Percentiles rank a stretch among this genome's conserved stretches.
phyloP scores from a whole-genome alignment of 2,113 vertebrate genomes.

The Pachyramphus minor region DNA sequence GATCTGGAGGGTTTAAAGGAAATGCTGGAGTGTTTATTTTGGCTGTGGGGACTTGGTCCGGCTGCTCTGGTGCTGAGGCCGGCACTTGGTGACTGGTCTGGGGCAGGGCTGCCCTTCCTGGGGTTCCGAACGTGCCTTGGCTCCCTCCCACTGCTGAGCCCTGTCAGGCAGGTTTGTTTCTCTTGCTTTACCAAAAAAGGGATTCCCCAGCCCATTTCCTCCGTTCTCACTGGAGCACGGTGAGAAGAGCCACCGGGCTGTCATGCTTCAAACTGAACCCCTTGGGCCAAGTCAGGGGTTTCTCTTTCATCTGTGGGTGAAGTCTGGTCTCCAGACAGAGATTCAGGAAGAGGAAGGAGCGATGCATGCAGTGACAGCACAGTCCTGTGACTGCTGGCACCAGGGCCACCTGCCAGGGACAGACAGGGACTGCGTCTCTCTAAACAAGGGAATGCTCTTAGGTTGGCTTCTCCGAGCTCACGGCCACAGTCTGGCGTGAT shows the following conservation, averaged over 20 bases:
- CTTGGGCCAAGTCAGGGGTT: background rate
- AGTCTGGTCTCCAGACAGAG: background rate
- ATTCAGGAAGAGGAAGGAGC: background rate
- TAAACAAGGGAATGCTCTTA: background rate
- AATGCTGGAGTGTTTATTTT: background rate
- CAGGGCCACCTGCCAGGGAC: slow-evolving; percentile 50
- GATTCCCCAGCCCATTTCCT: background rate
- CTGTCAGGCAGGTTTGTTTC: background rate
- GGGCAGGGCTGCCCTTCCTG: background rate
- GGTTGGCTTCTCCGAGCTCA: background rate
- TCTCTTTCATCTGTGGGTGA: background rate
- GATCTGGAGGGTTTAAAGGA: background rate
- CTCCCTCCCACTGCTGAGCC: background rate
- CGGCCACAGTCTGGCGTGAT: background rate
- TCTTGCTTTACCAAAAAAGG: slow-evolving; percentile 12
- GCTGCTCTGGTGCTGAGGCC: fast-evolving
- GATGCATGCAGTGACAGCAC: slow-evolving; percentile 33
- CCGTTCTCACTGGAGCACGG: fast-evolving
- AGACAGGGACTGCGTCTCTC: background rate
- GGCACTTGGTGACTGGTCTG: background rate
- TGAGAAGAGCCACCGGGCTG: background rate
- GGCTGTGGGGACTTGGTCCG: background rate
- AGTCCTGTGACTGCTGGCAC: slow-evolving; percentile 75
- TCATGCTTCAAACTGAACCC: background rate
- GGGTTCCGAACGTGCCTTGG: background rate